Evolutionary conservation across 2,797 vertebrate species (phyloP).

Genomic region (Acipenser ruthenus): DNA sequence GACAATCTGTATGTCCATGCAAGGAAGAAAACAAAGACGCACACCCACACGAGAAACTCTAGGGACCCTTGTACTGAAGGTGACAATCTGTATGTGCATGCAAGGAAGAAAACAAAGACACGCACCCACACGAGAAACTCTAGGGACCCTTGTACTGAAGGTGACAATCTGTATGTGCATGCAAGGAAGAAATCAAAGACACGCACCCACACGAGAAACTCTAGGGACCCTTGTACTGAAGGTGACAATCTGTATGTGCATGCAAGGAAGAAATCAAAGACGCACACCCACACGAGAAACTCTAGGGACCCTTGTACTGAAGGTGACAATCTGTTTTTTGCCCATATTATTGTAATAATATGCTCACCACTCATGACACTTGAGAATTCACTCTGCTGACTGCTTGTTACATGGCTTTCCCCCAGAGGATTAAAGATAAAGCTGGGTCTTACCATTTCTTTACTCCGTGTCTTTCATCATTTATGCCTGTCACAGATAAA

Average conservation of each 20-base stretch:
- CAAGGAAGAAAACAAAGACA: too few species aligned
- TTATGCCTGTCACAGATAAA: constrained; percentile 22
- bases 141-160: too few species aligned
- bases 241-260: background rate
- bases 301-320: constrained; percentile 59
- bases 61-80: too few species aligned
- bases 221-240: too few species aligned
- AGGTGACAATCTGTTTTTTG: constrained; percentile 68
- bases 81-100: too few species aligned
- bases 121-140: too few species aligned
- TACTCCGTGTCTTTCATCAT: constrained; percentile 59
- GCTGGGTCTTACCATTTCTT: constrained; percentile 56
- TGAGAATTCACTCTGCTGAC: constrained; percentile 60
- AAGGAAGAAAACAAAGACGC: too few species aligned
- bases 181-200: too few species aligned
- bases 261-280: constrained; percentile 52
- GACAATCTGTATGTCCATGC: too few species aligned
- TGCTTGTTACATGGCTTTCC: constrained; percentile 66
- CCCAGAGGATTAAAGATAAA: constrained; percentile 64
- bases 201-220: too few species aligned
- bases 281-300: constrained; percentile 56
- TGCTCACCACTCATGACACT: constrained; percentile 58
- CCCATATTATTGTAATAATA: constrained; percentile 66
- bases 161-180: too few species aligned
- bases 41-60: too few species aligned